Conservation (phyloP, 2,888 invertebrate genomes). For the Leucozona laternaria region DNA sequence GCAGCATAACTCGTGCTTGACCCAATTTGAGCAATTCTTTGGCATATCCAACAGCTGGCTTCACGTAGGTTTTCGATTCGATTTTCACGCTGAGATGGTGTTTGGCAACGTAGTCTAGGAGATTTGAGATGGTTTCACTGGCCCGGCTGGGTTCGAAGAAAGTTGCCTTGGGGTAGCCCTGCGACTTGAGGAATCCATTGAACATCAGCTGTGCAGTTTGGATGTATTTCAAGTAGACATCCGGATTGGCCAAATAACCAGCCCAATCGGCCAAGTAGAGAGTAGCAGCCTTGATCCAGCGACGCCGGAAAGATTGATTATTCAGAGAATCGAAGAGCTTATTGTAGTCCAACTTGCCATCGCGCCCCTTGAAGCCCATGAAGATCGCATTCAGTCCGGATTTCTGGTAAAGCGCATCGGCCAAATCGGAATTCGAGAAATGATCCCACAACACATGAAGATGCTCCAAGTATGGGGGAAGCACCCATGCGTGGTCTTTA, state of each 20-base stretch:
- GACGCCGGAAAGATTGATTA: slow-evolving; percentile 90
- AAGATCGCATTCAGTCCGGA: slow-evolving; percentile 89
- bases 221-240: slow-evolving; percentile 90
- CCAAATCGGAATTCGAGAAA: slow-evolving; percentile 91
- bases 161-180: slow-evolving; percentile 89
- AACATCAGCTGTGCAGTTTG: slow-evolving; percentile 88
- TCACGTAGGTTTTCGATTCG: slow-evolving; percentile 89
- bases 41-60: slow-evolving; percentile 89
- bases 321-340: slow-evolving; percentile 91
- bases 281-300: slow-evolving; percentile 91
- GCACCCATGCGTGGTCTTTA: slow-evolving; percentile 88
- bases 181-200: slow-evolving; percentile 90
- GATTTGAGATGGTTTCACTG: slow-evolving; percentile 88
- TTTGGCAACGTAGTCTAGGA: slow-evolving; percentile 88
- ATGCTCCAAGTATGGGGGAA: slow-evolving; percentile 89
- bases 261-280: slow-evolving; percentile 90
- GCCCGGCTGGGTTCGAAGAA: slow-evolving; percentile 89
- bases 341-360: slow-evolving; percentile 89
- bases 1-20: slow-evolving; percentile 87
- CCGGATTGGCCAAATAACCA: slow-evolving; percentile 90
- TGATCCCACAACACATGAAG: slow-evolving; percentile 91
- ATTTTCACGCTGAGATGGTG: slow-evolving; percentile 89
- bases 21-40: slow-evolving; percentile 90
- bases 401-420: slow-evolving; percentile 89
- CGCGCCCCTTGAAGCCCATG: slow-evolving; percentile 88